Percentiles rank a stretch among this genome's conserved stretches.
Conservation (phyloP, 2,113 vertebrate species). For the Melanerpes aurifrons region DNA sequence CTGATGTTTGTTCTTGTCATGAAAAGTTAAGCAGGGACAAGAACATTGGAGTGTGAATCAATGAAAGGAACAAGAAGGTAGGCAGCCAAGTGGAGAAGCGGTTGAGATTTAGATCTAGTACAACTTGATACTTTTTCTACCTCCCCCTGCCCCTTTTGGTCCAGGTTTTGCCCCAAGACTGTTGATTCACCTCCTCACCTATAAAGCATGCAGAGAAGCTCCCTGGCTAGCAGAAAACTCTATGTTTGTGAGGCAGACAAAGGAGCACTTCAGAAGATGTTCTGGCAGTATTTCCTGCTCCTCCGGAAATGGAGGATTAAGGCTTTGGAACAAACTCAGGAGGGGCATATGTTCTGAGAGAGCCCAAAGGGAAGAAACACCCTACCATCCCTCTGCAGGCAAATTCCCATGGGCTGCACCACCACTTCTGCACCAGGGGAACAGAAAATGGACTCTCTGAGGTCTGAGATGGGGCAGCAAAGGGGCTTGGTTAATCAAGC, state of each 20-base stretch:
- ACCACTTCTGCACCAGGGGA: not conserved
- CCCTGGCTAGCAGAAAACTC: too few species aligned
- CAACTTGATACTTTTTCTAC: not conserved
- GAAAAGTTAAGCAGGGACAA: not conserved
- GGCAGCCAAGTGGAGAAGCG: not conserved
- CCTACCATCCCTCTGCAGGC: not conserved
- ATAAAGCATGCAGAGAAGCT: not conserved
- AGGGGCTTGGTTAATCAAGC: not conserved
- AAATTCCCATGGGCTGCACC: not conserved
- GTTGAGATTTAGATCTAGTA: not conserved
- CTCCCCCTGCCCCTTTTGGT: not conserved
- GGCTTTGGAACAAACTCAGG: constrained; percentile 25
- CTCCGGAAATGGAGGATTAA: constrained; percentile 43
- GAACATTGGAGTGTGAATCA: not conserved
- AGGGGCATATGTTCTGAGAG: not conserved
- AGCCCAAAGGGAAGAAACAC: not conserved
- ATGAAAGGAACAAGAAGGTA: not conserved
- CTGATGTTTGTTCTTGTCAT: not conserved
- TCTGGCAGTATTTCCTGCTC: constrained; percentile 29
- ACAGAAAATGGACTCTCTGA: not conserved
- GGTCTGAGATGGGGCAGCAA: not conserved
- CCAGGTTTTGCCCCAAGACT: not conserved
- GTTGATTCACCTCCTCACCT: not conserved
- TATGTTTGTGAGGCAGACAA: not conserved
- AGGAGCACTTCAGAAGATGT: constrained; percentile 15